These are phyloP conservation scores for Drosophila maculinotata DNA, from an alignment of 2,888 invertebrate genomes.

Conservation along the genomic window DNA sequence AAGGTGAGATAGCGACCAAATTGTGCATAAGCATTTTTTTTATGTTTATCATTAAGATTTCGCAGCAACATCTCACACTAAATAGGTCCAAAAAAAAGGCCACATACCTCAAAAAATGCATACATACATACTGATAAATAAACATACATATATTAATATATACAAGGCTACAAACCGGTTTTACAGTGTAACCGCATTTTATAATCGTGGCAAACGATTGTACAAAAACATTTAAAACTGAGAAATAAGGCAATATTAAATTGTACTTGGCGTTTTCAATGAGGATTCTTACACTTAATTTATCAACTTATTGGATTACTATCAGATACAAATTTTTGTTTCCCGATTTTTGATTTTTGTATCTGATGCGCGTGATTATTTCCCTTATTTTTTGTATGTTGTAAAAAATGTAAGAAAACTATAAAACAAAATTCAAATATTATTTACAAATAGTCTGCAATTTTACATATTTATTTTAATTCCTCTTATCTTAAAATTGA, in stretches of 20 bases:
- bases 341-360: too few species aligned
- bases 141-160: not conserved
- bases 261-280: not conserved
- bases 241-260: not conserved
- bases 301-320: too few species aligned
- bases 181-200: constrained; percentile 2
- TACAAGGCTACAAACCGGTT: constrained; percentile 48
- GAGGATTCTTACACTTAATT: not conserved
- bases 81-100: constrained; percentile 23
- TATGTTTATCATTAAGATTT: constrained; percentile 29
- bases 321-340: too few species aligned
- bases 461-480: too few species aligned
- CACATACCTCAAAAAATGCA: constrained; percentile 4
- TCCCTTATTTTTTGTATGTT: too few species aligned
- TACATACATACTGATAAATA: not conserved
- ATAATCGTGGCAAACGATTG: not conserved
- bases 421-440: too few species aligned
- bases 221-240: constrained; percentile 2
- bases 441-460: too few species aligned
- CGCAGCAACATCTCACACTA: constrained; percentile 20
- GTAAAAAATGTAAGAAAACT: too few species aligned
- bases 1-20: constrained; percentile 52
- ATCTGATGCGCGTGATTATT: too few species aligned
- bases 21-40: constrained; percentile 29
- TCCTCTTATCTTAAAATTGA: too few species aligned